These are phyloP conservation scores for Etheostoma spectabile DNA, from an alignment of 2,113 vertebrate genomes.

Conservation along the genomic window DNA sequence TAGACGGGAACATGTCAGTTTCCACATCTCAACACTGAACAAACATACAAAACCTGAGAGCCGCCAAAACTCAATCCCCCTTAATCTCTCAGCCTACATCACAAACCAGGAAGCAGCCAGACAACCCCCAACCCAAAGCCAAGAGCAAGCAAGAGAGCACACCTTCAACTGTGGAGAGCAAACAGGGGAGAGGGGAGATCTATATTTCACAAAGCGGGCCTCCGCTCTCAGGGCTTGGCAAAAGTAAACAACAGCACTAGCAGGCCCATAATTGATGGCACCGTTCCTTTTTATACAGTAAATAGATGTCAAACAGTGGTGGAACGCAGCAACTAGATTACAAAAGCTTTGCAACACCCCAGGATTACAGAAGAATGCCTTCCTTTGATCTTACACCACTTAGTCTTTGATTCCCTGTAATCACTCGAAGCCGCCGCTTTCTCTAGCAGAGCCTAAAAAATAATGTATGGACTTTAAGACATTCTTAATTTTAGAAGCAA, in stretches of 20 bases:
- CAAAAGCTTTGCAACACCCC: conserved; percentile 82
- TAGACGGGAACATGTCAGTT: conserved; percentile 45
- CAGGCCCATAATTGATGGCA: conserved; percentile 78
- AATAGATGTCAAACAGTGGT: conserved; percentile 83
- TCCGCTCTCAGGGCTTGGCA: conserved; percentile 74
- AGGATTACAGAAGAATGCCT: conserved; percentile 82
- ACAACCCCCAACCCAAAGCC: conserved; percentile 69
- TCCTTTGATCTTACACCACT: conserved; percentile 82
- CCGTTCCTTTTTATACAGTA: conserved; percentile 83
- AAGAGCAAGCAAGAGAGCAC: conserved; percentile 73
- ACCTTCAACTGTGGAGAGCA: conserved; percentile 77
- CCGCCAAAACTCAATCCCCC: conserved; percentile 65
- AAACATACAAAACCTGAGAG: conserved; percentile 70
- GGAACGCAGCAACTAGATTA: conserved; percentile 78
- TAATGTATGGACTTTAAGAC: conserved; percentile 73
- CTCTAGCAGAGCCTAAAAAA: conserved; percentile 54
- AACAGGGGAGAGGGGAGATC: conserved; percentile 72
- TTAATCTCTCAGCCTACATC: conserved; percentile 76
- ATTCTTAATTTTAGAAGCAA: conserved; percentile 73
- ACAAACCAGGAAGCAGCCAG: conserved; percentile 61
- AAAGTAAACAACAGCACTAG: conserved; percentile 80
- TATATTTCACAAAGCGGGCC: conserved; percentile 74
- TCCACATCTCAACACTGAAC: conserved; percentile 65
- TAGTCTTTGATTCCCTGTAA: conserved; percentile 82
- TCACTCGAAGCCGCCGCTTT: conserved; percentile 76